Evolutionary conservation across 2,797 vertebrate genomes (phyloP).

Genomic region (Valencia hispanica): DNA sequence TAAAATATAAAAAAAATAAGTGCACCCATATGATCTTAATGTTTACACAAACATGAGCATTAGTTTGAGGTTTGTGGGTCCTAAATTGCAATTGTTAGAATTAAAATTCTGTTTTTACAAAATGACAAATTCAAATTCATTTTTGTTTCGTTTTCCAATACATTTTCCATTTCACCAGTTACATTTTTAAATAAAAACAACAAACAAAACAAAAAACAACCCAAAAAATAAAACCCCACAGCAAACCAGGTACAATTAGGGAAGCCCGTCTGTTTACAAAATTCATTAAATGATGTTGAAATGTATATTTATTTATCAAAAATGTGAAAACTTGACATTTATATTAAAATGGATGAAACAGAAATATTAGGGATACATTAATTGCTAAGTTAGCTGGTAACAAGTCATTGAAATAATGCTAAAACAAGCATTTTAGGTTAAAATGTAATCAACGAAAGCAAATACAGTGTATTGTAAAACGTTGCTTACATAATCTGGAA

Average conservation of each 20-base stretch:
- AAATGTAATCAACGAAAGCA: background rate
- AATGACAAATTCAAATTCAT: background rate
- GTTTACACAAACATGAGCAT: too few species aligned
- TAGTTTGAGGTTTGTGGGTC: too few species aligned
- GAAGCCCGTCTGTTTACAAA: background rate
- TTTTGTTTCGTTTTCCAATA: background rate
- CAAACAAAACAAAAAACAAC: too few species aligned
- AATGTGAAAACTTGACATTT: background rate
- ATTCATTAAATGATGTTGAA: background rate
- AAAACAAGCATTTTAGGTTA: background rate
- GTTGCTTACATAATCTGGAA: background rate
- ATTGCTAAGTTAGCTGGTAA: background rate
- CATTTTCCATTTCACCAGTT: background rate
- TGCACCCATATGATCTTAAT: too few species aligned
- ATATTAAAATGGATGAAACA: background rate
- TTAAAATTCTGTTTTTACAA: too few species aligned
- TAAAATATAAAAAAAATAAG: too few species aligned
- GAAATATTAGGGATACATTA: background rate
- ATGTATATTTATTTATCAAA: background rate
- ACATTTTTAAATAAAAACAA: background rate
- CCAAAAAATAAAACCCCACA: too few species aligned
- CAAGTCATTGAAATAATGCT: background rate
- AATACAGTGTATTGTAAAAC: background rate
- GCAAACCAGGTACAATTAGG: background rate
- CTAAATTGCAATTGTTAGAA: too few species aligned